Conservation (phyloP, 1,140 invertebrate species). For the Philopotamus ludificatus region DNA sequence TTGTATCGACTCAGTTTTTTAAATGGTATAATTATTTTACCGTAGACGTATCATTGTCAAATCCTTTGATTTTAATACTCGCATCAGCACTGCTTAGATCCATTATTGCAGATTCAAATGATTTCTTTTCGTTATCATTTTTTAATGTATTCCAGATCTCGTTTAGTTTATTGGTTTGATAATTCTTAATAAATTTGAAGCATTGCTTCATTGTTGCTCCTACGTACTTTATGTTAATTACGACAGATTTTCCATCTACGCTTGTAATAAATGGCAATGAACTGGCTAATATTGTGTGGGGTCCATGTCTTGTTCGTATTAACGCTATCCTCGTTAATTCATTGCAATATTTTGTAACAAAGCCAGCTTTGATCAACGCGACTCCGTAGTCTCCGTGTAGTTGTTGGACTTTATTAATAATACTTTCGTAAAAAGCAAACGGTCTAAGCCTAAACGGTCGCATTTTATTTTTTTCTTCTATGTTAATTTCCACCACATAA, state of each 20-base stretch:
- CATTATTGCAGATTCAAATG: slow-evolving; percentile 56
- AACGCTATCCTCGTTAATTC: slow-evolving; percentile 70
- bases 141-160: slow-evolving; percentile 57
- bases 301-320: slow-evolving; percentile 67
- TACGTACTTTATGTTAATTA: slow-evolving; percentile 65
- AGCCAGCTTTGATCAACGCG: slow-evolving; percentile 66
- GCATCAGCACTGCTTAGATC: slow-evolving; percentile 47
- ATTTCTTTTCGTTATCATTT: slow-evolving; percentile 57
- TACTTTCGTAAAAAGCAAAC: slow-evolving; percentile 57
- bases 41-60: no score
- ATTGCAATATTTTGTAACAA: slow-evolving; percentile 77
- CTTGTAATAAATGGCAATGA: slow-evolving; percentile 65
- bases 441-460: slow-evolving; percentile 60
- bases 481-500: slow-evolving; percentile 61
- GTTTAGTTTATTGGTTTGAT: slow-evolving; percentile 62
- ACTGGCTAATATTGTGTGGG: slow-evolving; percentile 68
- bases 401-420: slow-evolving; percentile 64
- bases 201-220: slow-evolving; percentile 78
- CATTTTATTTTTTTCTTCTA: slow-evolving; percentile 47
- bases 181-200: slow-evolving; percentile 68
- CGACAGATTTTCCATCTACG: slow-evolving; percentile 61
- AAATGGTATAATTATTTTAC: no score
- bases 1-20: no score
- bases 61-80: neutral
- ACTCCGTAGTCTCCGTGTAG: slow-evolving; percentile 71